Conservation (phyloP, 1,140 invertebrate genomes). For the Camponotus vicinus region DNA sequence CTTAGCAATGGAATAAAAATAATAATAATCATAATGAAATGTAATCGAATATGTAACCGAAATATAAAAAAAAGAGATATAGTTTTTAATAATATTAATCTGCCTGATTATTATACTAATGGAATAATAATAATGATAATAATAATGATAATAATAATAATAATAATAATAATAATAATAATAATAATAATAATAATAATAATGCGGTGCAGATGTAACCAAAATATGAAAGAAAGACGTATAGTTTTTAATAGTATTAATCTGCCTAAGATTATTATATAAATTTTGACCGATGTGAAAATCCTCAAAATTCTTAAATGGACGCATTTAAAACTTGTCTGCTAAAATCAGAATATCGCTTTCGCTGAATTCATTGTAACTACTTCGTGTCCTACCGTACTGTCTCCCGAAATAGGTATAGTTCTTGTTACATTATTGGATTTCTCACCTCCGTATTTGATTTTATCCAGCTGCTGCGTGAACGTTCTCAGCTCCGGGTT, state of each 20-base stretch:
- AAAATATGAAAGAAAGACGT: too few relatives aligned
- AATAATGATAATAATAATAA: too few relatives aligned
- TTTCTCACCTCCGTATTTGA: conserved; percentile 93
- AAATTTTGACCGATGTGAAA: conserved; percentile 11
- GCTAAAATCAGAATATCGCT: conserved; percentile 21
- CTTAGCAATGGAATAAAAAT: too few relatives aligned
- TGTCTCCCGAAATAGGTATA: conserved; percentile 1
- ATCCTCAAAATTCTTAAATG: conserved; percentile 14
- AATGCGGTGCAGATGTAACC: too few relatives aligned
- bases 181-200: too few relatives aligned
- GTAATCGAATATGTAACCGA: too few relatives aligned
- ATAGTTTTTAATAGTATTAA: not conserved
- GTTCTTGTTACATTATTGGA: conserved; percentile 45
- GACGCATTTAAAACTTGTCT: conserved; percentile 15
- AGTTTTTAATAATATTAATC: too few relatives aligned
- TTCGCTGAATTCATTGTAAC: conserved; percentile 6
- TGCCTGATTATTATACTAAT: not conserved
- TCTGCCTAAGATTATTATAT: conserved; percentile 7
- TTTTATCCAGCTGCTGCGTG: conserved; percentile 95
- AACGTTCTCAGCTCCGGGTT: conserved; percentile 95
- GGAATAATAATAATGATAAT: too few relatives aligned
- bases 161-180: too few relatives aligned
- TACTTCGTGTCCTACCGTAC: not conserved
- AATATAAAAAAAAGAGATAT: too few relatives aligned
- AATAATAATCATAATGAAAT: too few relatives aligned